phyloP scores from a whole-genome alignment of 2,888 invertebrate genomes.

The Caenorhabditis doughertyi region DNA sequence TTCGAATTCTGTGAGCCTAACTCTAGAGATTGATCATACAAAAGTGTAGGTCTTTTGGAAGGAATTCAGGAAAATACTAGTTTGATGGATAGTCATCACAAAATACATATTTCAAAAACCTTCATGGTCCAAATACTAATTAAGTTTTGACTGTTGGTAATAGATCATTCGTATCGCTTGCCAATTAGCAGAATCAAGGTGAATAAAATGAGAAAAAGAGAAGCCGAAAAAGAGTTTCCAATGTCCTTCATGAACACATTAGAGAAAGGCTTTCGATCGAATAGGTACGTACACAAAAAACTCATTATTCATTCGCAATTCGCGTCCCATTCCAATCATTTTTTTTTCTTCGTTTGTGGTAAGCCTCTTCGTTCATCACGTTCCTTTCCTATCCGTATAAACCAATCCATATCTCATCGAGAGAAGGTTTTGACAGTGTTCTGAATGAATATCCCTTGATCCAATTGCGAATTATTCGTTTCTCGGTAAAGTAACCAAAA shows the following conservation, averaged over 20 bases:
- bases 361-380: conserved; percentile 17
- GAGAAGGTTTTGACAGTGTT: conserved; percentile 31
- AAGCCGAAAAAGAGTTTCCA: conserved; percentile 57
- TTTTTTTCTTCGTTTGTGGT: conserved; percentile 26
- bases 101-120: background rate
- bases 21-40: too few relatives aligned
- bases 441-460: background rate
- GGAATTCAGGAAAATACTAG: too few relatives aligned
- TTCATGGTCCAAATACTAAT: conserved; percentile 26
- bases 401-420: conserved; percentile 27
- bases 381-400: conserved; percentile 10
- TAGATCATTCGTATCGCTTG: conserved; percentile 33
- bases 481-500: conserved; percentile 25
- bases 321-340: conserved; percentile 17
- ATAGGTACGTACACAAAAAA: conserved; percentile 32
- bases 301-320: conserved; percentile 44
- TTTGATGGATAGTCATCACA: background rate
- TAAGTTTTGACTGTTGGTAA: conserved; percentile 15
- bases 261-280: background rate
- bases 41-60: too few relatives aligned
- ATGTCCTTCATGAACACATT: conserved; percentile 55
- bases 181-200: conserved; percentile 43
- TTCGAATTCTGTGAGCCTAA: too few relatives aligned
- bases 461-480: conserved; percentile 3
- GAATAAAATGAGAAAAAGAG: conserved; percentile 10